Base-by-base conservation (phyloP, 2,888 invertebrate species). In the Drosophila borborema region DNA sequence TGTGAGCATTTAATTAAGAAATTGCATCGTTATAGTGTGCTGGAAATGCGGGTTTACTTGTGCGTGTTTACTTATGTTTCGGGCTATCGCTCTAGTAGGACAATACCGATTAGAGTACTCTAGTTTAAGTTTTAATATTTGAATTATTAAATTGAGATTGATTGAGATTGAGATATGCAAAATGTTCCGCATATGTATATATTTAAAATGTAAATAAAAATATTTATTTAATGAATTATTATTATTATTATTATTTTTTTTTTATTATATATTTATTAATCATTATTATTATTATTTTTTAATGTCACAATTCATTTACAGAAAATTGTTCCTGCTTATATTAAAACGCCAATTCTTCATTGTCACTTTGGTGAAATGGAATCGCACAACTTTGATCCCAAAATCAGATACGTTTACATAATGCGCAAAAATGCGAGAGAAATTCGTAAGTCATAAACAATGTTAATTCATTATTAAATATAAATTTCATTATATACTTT, bases 271-370 rank as follows among this genome's bases (percentile, higher is more conserved):
- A 28, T 28, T 28, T 34, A 34, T 5, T 10, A 34, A 34, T 34
- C 10, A 34, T 34, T 34, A 34, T 28, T 28, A 34, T 34, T 5
- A 34, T 34, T 34, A n/a, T 34, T 6, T 28, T 5, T 23, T 8
- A 20, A 23, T 2, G 7, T 7, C 8, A 14, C 0, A 49, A 38
- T 31, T 0, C 23, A 36, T 38, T 38, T 43, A 41, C 91, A 96
- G 96, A 94, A 95, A 94, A 94, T 95, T 16, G 94, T 96, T 1
- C 95, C 96, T 89, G 95, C 95, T 81, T 94, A 95, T 48, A 95
- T 96, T 1, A 95, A 95, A 80, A 96, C 96, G 43, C 96, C 96
- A 2, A 94, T 95, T 54, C 92, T 97, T n/a, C 94, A 96, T 60
- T 95, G 96, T 2, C 92, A 94, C 43, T 96, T 96, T 86, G 96